These are phyloP conservation scores for Drosophila asahinai DNA, from an alignment of 1,140 invertebrate genomes.

Conservation along the genomic window DNA sequence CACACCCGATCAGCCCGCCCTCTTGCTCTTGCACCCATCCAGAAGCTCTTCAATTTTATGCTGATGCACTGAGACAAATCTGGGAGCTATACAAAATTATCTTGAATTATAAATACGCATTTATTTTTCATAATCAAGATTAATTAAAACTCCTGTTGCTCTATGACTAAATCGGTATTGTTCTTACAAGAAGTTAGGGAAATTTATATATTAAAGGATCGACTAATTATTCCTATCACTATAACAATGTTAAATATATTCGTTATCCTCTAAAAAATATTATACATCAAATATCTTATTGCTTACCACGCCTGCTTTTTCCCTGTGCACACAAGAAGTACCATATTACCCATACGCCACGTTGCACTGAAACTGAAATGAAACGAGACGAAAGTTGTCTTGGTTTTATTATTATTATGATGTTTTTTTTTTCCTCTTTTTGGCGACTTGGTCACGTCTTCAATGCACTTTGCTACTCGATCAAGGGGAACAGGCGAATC, in stretches of 20 bases:
- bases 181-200: no score
- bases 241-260: background rate
- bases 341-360: slow-evolving; percentile 67
- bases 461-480: slow-evolving; percentile 58
- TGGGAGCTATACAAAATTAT: background rate
- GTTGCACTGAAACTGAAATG: slow-evolving; percentile 52
- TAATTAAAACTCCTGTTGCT: no score
- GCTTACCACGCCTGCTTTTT: background rate
- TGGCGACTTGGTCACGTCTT: slow-evolving; percentile 73
- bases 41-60: slow-evolving; percentile 48
- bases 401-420: slow-evolving; percentile 13
- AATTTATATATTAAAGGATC: slow-evolving; percentile 1
- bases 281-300: no score
- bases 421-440: slow-evolving; percentile 12
- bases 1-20: slow-evolving; percentile 18
- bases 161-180: no score
- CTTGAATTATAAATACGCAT: no score
- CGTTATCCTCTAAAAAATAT: background rate
- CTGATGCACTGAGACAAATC: slow-evolving; percentile 26
- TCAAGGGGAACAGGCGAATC: background rate
- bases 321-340: background rate
- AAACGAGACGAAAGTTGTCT: slow-evolving; percentile 54
- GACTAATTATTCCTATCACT: background rate
- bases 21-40: slow-evolving; percentile 29
- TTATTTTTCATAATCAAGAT: no score